Evolutionary conservation across 2,888 invertebrate genomes (phyloP).

Genomic region (Nudaria mundana): DNA sequence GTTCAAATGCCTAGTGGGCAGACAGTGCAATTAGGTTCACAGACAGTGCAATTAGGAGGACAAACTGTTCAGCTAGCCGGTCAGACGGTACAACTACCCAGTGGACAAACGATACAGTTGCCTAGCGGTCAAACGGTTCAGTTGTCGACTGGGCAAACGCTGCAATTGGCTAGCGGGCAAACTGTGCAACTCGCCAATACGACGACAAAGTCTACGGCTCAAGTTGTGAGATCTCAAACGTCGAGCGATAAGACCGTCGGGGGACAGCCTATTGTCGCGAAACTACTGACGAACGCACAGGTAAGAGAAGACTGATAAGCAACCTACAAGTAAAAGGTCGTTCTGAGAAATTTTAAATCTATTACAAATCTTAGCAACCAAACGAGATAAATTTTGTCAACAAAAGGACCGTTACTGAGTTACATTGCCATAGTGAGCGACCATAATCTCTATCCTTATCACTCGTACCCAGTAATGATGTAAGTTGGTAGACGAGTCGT

Average conservation of each 20-base stretch:
- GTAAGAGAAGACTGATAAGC: slow-evolving; percentile 50
- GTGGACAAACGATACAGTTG: slow-evolving; percentile 72
- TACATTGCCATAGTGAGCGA: too few relatives aligned
- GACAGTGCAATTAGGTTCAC: slow-evolving; percentile 37
- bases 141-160: slow-evolving; percentile 59
- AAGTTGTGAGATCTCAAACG: slow-evolving; percentile 61
- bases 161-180: slow-evolving; percentile 61
- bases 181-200: slow-evolving; percentile 65
- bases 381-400: too few relatives aligned
- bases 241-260: slow-evolving; percentile 53
- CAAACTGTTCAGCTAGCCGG: slow-evolving; percentile 50
- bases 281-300: slow-evolving; percentile 87
- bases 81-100: slow-evolving; percentile 69
- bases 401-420: too few relatives aligned
- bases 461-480: too few relatives aligned
- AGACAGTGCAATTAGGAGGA: slow-evolving; percentile 38
- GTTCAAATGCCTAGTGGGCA: slow-evolving; percentile 49
- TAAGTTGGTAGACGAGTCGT: too few relatives aligned
- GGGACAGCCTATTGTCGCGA: slow-evolving; percentile 84
- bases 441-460: too few relatives aligned
- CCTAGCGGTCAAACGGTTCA: slow-evolving; percentile 62
- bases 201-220: slow-evolving; percentile 53
- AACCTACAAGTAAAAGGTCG: too few relatives aligned
- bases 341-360: too few relatives aligned
- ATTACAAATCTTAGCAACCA: too few relatives aligned